Evolutionary conservation across 2,888 invertebrate species (phyloP), one percentile per base, ranked within the genome.

Genomic region (Acholoe squamosa): DNA sequence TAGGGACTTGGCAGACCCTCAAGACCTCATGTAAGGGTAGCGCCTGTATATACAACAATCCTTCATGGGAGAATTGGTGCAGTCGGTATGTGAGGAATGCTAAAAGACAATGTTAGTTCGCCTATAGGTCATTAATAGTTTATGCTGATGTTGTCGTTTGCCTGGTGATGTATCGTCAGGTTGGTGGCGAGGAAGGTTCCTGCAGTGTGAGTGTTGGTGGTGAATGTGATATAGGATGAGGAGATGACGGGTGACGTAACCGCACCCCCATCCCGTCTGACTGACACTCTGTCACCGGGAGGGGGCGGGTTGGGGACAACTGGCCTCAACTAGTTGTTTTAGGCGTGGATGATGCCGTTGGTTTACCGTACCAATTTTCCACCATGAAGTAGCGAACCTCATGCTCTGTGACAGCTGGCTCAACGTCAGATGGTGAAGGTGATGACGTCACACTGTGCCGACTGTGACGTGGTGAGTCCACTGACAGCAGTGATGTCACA

Each of bases 351-450:
- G 86, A 28, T 52, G 54, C 14, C 25, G n/a, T 67, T 5, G 89
- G 71, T n/a, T 89, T 89, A n/a, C 86, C 89, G 25, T 91, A 91
- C 33, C 86, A 91, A 56, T 84, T 91, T 77, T 91, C 91, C 54
- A 91, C 91, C 91, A 91, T 91, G 67, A 91, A 91, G 80, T 91
- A 91, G 76, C 91, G 91, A 77, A 91, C 91, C 22, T 91, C 89
- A 7, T 61, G 51, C 31, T 91, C 91, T 16, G 91, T 89, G 51
- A 91, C 91, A 33, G 90, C 88, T 16, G 91, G 51, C n/a, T 34
- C 77, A 25, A 28, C 54, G 54, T 86, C 86, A 0, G 86, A 56
- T 52, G 76, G 90, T 33, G 61, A 67, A 16, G 71, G 84, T 34
- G 77, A 86, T 10, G 80, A 56, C 67, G 34, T 91, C 25, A 54